Evolutionary conservation across 2,797 vertebrate species (phyloP), one percentile per base, ranked within the genome.

Genomic region (Saxicola maurus): DNA sequence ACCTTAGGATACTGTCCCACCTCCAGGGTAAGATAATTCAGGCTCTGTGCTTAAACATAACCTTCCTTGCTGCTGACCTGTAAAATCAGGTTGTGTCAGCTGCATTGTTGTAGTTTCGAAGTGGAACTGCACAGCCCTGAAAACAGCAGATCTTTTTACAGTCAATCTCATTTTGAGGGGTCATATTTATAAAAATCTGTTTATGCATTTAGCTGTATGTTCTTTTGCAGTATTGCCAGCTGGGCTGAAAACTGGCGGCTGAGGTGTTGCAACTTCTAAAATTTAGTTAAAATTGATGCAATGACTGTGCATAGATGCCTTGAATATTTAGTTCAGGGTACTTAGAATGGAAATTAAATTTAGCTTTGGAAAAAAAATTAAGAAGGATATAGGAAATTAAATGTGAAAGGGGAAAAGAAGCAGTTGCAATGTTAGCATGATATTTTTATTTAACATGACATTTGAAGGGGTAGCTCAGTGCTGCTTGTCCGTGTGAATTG

Each of bases 391-490:
- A 66, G 51, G 37, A 91, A 87, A 89, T 82, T 11, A 62, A 84
- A 77, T 4, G 3, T 74, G 65, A 94, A 90, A 88, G 30, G 40
- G 30, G 59, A 62, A 89, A 52, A 69, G 72, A 88, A 75, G 59
- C 55, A 83, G 65, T 93, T 77, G 61, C 68, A 67, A 20, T 85
- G 79, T 75, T 85, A 82, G 43, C 11, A 6, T 91, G 61, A 46
- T 90, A 74, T 57, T 88, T 92, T 93, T 74, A 95, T 93, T 82
- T 77, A 80, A 86, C n/a, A 9, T 92, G 91, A 82, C 75, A 31
- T 55, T 77, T 86, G 46, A 82, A 88, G 42, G 48, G 33, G 73
- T 82, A 82, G 65, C 48, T 87, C 76, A 37, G 68, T 74, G 72
- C 76, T 91, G 82, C 76, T 60, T 90, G 89, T 93, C 90, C 67